phyloP scores from a whole-genome alignment of 2,113 vertebrate genomes.

The Siniperca chuatsi region DNA sequence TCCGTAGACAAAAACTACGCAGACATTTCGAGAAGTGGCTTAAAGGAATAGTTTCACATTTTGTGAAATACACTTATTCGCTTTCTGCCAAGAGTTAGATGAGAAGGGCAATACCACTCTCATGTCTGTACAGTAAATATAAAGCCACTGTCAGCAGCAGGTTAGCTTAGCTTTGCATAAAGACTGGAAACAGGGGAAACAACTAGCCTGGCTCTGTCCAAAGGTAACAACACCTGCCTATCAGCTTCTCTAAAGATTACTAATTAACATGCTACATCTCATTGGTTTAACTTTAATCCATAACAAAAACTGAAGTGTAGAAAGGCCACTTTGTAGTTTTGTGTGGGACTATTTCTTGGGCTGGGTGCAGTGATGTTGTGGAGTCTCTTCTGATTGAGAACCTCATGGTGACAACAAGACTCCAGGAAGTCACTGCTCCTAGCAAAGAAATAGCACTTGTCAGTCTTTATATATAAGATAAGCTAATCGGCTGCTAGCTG shows the following conservation, averaged over 20 bases:
- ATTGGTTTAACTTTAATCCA: background rate
- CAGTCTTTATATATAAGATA: background rate
- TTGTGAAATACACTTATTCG: background rate
- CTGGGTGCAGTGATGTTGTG: background rate
- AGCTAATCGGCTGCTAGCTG: background rate
- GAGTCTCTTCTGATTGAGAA: background rate
- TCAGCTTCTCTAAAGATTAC: background rate
- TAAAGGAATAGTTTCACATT: background rate
- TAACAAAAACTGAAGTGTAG: background rate
- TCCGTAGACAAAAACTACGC: background rate
- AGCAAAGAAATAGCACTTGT: background rate
- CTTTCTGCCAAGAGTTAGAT: background rate
- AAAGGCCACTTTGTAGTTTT: background rate
- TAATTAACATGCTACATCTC: background rate
- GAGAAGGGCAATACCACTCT: background rate
- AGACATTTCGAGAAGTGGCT: background rate
- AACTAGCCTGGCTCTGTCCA: background rate
- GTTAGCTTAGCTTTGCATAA: background rate
- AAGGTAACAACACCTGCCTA: background rate
- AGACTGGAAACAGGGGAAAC: background rate
- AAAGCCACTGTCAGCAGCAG: background rate
- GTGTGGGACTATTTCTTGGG: background rate
- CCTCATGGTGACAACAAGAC: too few species aligned
- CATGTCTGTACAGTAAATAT: background rate
- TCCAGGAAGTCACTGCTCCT: background rate